Evolutionary conservation across 1,140 invertebrate species (phyloP), one percentile per base, ranked within the genome.

Genomic region (Eurosta solidaginis): DNA sequence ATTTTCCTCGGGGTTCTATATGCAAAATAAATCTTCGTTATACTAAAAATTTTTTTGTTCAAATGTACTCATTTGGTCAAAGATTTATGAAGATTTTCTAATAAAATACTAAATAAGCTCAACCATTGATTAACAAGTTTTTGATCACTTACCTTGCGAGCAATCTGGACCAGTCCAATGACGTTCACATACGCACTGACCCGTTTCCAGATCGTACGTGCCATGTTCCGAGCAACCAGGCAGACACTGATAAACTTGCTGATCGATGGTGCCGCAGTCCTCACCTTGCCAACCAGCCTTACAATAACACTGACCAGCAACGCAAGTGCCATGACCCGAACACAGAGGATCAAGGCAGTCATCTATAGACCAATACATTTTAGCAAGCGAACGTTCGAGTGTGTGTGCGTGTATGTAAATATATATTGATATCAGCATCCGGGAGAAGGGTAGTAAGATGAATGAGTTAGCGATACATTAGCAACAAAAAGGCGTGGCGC

Each of bases 251-350:
- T 96, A 95, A 33, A 96, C 94, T 88, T 95, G 93, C 83, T 95
- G 93, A 89, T 97, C 95, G 76, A 96, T 92, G 81, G 94, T 92
- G 79, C 93, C 92, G 85, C 97, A 99, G 78, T 95, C 93, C 78
- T 94, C 92, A 10, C 97, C 97, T 83, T 96, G 95, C 97, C 97
- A 99, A 1, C 98, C 97, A 3, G 94, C 95, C 83, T 96, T 94
- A 89, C 97, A 99, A 81, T 96, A 94, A 88, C 98, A 99, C 78
- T 94, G 94, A 1, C 97, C 97, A 78, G 95, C 92, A 42, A 96
- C 92, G 89, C 98, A 99, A 73, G 93, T 93, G 0, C 98, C 98
- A 84, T 98, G 96, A 36, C 92, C 93, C 20, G 94, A 94, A 89
- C 98, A 99, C 44, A 93, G 92, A 3, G 95, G 94, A 87, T 97